phyloP scores from a whole-genome alignment of 2,113 vertebrate genomes.

The Uria lomvia region DNA sequence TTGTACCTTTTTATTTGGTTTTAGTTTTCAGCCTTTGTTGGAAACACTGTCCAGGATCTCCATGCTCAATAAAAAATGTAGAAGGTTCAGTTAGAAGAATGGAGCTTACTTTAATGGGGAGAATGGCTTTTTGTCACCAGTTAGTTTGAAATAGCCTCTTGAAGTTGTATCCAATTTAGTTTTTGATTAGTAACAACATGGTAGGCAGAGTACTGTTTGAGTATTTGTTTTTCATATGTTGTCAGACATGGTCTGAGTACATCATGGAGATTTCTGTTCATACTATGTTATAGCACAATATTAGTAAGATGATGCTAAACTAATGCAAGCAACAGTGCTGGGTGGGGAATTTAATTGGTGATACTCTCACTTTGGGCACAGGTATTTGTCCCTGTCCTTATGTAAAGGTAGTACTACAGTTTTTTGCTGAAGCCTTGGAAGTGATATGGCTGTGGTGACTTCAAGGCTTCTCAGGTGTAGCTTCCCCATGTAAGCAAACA shows the following conservation, averaged over 20 bases:
- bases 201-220: background rate
- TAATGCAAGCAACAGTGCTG: background rate
- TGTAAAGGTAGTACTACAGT: background rate
- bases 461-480: background rate
- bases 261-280: background rate
- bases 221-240: background rate
- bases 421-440: background rate
- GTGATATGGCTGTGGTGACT: background rate
- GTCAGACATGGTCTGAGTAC: background rate
- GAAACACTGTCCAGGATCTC: background rate
- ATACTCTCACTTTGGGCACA: background rate
- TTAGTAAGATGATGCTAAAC: background rate
- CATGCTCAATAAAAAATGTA: background rate
- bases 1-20: background rate
- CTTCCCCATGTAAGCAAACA: background rate
- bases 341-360: background rate
- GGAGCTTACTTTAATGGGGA: background rate
- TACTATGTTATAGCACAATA: rapidly evolving
- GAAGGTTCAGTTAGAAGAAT: background rate
- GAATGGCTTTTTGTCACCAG: background rate
- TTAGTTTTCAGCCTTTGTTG: background rate
- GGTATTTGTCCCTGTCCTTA: background rate
- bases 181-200: background rate
- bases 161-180: background rate
- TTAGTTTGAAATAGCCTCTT: background rate